Base-by-base conservation (phyloP, 1,140 invertebrate genomes). In the Listronotus oregonensis region DNA sequence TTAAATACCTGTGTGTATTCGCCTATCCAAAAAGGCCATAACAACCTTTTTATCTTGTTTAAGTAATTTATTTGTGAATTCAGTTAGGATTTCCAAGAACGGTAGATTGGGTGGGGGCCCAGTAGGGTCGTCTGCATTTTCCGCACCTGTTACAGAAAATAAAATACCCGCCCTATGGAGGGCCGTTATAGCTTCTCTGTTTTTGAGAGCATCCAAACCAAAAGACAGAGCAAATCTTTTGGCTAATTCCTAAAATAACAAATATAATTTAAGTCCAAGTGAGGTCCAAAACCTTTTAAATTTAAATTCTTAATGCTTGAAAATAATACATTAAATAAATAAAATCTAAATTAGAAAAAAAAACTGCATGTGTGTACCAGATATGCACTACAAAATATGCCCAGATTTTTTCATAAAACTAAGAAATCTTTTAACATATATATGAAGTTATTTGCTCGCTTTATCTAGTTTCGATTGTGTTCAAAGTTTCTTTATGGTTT, bases 151-250 rank as follows among this genome's bases (percentile, higher is more conserved):
- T 12, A 96, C 89, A 12, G 95, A 91, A 82, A 97, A 97, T 15
- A 94, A 81, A 61, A 98, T 96, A 32, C 95, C 95, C 66, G 95
- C 94, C 66, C 95, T 86, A 81, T 99, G 97, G 69, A 99, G 85
- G 34, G 94, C 92, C 8, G 96, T 95, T 46, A 99, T 93, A 11
- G 97, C 96, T 79, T 99, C 96, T 43, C 97, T 87, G 84, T 99
- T 99, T 82, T 97, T 98, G 9, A 98, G 86, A 15, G 94, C 94
- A 83, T 99, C 97, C 56, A 98, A 84, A 15, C 97, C 97, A 85
- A 99, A 99, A 5, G 96, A 97, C 15, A 98, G 82, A 0, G 96
- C 93, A 85, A 99, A 99, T 70, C 96, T 84, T 80, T 98, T 96
- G 3, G 96, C 96, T 70, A 99, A 84, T 85, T 99, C 97, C 81